Evolutionary conservation across 2,113 vertebrate genomes (phyloP).

Genomic region (Pachypanchax playfairii): DNA sequence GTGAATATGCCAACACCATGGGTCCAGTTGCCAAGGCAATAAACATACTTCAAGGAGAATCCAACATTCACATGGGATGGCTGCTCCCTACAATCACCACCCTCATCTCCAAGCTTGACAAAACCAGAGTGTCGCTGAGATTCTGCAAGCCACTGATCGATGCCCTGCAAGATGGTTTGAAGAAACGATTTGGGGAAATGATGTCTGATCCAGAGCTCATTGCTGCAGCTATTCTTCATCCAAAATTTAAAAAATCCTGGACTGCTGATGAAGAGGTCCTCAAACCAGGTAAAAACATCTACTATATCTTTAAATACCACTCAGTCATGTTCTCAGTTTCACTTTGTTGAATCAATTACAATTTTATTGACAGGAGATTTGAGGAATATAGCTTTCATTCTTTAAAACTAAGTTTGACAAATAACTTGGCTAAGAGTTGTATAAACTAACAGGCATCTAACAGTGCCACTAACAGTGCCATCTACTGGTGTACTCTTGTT

Average conservation of each 20-base stretch:
- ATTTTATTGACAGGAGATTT: neutral
- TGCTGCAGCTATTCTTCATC: neutral
- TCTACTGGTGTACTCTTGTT: no score
- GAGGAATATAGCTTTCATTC: neutral
- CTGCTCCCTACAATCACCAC: neutral
- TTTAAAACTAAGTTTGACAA: neutral
- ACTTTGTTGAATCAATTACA: neutral
- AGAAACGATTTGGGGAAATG: neutral
- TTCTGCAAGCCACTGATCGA: neutral
- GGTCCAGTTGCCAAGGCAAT: no score
- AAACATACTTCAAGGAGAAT: no score
- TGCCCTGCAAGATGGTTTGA: neutral
- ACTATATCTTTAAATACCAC: neutral
- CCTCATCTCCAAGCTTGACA: neutral
- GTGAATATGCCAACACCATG: no score
- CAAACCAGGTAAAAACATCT: neutral
- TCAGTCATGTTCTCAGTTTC: no score
- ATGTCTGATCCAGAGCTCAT: conserved; percentile 5
- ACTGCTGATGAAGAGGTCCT: neutral
- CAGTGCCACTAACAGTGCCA: no score
- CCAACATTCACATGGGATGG: conserved; percentile 2
- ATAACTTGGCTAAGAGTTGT: neutral
- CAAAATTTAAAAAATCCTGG: conserved; percentile 1
- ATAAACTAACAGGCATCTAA: neutral
- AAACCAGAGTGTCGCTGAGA: neutral